Conservation (phyloP, 1,140 invertebrate species). For the Ceratina calcarata region DNA sequence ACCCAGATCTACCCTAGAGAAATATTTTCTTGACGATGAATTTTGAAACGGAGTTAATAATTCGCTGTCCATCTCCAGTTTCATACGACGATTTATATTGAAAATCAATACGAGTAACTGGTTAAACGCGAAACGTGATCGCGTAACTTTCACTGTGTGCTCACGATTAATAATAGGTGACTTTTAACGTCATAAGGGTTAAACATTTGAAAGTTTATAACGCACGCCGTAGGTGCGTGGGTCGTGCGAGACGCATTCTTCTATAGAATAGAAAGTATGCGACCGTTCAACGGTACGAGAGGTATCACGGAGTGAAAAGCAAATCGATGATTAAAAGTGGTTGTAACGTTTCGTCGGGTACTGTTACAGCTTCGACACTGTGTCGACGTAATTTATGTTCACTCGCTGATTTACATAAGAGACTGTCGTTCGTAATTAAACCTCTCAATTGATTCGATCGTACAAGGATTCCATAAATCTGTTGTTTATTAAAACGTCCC, state of each 20-base stretch:
- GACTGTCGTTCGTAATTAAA: too few species aligned
- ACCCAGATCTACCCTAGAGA: too few species aligned
- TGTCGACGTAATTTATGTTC: background rate
- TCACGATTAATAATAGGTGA: conserved; percentile 2
- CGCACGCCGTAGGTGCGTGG: background rate
- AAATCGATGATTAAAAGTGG: background rate
- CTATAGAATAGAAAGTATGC: background rate
- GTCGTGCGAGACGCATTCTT: background rate
- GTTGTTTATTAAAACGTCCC: background rate
- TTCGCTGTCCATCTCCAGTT: too few species aligned
- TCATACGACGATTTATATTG: background rate
- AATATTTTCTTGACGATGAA: too few species aligned
- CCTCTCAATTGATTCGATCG: background rate
- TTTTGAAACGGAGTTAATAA: too few species aligned
- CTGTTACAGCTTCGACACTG: background rate
- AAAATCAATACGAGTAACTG: background rate
- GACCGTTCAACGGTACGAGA: background rate
- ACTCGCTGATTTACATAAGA: conserved; percentile 1
- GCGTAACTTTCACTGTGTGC: background rate
- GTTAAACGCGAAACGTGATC: background rate
- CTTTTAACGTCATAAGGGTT: conserved; percentile 1
- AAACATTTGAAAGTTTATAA: background rate
- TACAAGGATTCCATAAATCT: conserved; percentile 17
- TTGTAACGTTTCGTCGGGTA: background rate
- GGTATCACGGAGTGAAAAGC: background rate